phyloP scores from a whole-genome alignment of 2,797 vertebrate genomes.

The Mormyrops attenuatus region DNA sequence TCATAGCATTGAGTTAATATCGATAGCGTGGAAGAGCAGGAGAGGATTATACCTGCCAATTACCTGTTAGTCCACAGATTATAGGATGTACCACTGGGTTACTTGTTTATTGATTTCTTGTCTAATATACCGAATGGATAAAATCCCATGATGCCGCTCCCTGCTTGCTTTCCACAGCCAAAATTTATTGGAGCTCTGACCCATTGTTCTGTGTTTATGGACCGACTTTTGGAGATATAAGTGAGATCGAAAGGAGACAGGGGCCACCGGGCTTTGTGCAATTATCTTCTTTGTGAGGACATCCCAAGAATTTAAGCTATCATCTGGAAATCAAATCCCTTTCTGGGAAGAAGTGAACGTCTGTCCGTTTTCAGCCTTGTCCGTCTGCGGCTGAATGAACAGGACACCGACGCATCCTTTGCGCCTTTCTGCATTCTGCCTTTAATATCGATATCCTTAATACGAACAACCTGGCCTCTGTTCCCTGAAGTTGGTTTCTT shows the following conservation, averaged over 20 bases:
- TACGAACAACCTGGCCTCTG: not conserved
- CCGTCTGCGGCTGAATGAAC: not conserved
- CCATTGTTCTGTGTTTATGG: conserved; percentile 52
- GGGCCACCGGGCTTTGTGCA: not conserved
- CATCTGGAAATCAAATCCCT: not conserved
- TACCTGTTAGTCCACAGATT: conserved; percentile 71
- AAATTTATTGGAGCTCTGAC: conserved; percentile 55
- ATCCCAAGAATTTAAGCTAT: not conserved
- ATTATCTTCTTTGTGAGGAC: not conserved
- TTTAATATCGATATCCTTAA: not conserved
- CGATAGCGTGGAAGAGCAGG: conserved; percentile 61
- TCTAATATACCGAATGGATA: conserved; percentile 70
- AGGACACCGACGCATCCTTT: not conserved
- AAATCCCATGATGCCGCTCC: conserved; percentile 68
- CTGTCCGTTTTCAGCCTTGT: not conserved
- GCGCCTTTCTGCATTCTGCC: not conserved
- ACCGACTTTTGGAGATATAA: conserved; percentile 37
- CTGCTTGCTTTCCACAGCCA: conserved; percentile 41
- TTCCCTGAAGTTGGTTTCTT: not conserved
- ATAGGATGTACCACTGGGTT: conserved; percentile 67
- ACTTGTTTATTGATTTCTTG: conserved; percentile 81
- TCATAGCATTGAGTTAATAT: conserved; percentile 66
- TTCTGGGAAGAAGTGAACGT: not conserved
- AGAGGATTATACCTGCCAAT: conserved; percentile 73
- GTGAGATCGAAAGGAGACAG: conserved; percentile 26